Evolutionary conservation across 2,113 vertebrate species (phyloP).

Genomic region (Ammospiza caudacuta): DNA sequence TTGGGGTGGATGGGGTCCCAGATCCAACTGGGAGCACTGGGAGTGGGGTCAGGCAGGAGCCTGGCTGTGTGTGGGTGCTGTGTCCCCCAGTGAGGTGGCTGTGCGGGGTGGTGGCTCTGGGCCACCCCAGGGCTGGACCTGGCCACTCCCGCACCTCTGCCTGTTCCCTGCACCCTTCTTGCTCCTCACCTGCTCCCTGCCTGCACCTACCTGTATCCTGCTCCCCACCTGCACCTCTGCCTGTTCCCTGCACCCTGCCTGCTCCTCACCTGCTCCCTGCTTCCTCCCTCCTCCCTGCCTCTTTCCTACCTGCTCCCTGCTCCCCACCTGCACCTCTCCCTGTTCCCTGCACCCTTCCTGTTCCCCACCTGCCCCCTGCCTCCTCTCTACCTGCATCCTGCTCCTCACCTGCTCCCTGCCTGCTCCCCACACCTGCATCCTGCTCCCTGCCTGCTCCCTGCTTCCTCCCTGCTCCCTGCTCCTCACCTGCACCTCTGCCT

Average conservation of each 20-base stretch:
- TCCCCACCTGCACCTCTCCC: too few relatives aligned
- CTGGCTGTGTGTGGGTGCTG: not conserved
- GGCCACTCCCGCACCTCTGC: too few relatives aligned
- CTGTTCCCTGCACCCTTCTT: too few relatives aligned
- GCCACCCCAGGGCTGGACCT: not conserved
- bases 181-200: not conserved
- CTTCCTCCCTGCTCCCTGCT: too few relatives aligned
- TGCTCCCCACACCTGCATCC: too few relatives aligned
- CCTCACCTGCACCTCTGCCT: too few relatives aligned
- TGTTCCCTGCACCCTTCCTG: too few relatives aligned
- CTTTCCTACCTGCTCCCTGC: not conserved
- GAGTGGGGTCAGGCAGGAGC: not conserved
- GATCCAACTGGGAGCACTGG: not conserved
- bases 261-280: not conserved
- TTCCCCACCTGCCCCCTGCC: too few relatives aligned
- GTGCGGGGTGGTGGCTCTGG: not conserved
- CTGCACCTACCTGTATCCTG: not conserved
- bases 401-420: too few relatives aligned
- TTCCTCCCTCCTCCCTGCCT: not conserved
- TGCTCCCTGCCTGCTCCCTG: too few relatives aligned
- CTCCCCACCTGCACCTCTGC: not conserved
- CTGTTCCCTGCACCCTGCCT: too few relatives aligned
- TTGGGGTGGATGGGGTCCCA: not conserved
- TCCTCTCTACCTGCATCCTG: too few relatives aligned
- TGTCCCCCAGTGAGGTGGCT: not conserved